Conservation (phyloP, 2,888 invertebrate genomes). For the Harpalus rufipes region DNA sequence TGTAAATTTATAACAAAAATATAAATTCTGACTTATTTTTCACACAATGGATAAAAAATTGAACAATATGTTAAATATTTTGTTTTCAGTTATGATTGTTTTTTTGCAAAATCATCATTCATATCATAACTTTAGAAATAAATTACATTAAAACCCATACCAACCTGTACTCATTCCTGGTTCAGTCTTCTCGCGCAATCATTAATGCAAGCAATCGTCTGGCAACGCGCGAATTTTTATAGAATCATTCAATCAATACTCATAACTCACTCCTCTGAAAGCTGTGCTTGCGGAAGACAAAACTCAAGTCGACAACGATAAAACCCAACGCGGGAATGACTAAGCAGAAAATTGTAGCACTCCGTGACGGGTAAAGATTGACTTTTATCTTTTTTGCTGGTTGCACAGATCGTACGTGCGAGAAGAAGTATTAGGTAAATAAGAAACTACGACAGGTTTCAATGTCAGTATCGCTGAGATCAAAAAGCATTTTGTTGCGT, state of each 20-base stretch:
- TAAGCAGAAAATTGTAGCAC: conserved; percentile 64
- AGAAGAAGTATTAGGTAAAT: conserved; percentile 44
- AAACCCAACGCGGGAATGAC: conserved; percentile 64
- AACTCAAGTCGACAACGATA: conserved; percentile 46
- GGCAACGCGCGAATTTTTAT: conserved; percentile 61
- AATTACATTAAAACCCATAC: neutral
- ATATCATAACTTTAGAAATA: no score
- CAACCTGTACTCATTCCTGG: neutral
- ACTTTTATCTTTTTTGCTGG: conserved; percentile 59
- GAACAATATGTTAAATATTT: neutral
- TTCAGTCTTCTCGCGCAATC: neutral
- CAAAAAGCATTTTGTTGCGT: conserved; percentile 47
- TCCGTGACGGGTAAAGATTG: conserved; percentile 56
- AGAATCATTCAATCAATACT: conserved; percentile 60
- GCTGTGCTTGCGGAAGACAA: conserved; percentile 43
- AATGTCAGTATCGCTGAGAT: conserved; percentile 36
- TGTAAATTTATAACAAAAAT: no score
- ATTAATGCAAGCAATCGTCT: conserved; percentile 61
- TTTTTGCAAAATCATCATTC: no score
- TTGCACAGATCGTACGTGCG: conserved; percentile 42
- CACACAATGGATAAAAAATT: no score
- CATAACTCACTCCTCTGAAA: conserved; percentile 55
- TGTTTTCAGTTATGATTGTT: neutral
- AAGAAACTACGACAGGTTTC: conserved; percentile 59
- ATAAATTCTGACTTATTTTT: no score